Evolutionary conservation across 2,797 vertebrate species (phyloP).

Genomic region (Podarcis lilfordi): DNA sequence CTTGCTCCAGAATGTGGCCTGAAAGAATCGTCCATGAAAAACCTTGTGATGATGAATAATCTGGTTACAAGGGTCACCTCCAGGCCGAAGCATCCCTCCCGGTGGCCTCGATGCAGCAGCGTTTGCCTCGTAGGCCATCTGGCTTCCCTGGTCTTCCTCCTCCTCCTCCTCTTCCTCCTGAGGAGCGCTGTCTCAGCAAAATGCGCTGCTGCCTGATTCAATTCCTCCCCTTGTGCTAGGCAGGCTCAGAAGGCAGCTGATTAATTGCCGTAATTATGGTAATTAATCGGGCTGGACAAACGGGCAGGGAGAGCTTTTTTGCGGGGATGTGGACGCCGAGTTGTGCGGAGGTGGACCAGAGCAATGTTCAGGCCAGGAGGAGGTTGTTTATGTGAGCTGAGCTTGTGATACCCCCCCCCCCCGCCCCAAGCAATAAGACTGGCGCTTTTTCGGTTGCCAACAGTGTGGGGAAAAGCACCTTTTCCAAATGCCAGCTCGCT

Average conservation of each 20-base stretch:
- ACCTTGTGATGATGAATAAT: background rate
- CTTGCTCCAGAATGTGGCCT: background rate
- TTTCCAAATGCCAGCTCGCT: background rate
- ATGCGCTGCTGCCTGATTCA: constrained; percentile 23
- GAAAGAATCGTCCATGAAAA: too few relatives aligned
- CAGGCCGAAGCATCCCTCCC: background rate
- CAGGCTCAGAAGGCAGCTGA: constrained; percentile 32
- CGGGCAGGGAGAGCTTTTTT: background rate
- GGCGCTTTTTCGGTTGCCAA: background rate
- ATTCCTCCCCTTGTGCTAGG: constrained; percentile 16
- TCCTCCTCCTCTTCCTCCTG: background rate
- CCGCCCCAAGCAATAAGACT: background rate
- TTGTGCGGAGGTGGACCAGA: background rate
- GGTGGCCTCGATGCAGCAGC: too few relatives aligned
- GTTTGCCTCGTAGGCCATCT: too few relatives aligned
- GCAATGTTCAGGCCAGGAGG: background rate
- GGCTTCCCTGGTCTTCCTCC: background rate
- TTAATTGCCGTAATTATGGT: constrained; percentile 60
- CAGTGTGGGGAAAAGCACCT: background rate
- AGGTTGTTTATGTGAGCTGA: background rate
- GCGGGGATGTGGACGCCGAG: background rate
- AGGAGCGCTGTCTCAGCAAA: constrained; percentile 49
- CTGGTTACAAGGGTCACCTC: background rate
- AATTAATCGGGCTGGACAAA: constrained; percentile 60
- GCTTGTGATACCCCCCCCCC: background rate